A percentile compares a stretch with the other conserved stretches of the same genome.
phyloP scores from a whole-genome alignment of 2,888 invertebrate genomes.

The Gymnocheta viridis region DNA sequence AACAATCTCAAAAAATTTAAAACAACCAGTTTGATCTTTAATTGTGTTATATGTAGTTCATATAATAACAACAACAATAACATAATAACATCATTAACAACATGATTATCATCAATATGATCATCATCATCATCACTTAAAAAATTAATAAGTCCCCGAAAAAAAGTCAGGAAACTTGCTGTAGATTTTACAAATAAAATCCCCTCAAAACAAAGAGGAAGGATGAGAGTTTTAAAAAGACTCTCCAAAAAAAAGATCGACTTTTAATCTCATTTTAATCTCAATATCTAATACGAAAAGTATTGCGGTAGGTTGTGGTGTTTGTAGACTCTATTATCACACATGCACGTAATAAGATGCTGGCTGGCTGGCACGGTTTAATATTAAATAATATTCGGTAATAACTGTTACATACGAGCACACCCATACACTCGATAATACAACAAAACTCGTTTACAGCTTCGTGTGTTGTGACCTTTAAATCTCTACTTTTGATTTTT shows the following conservation, averaged over 20 bases:
- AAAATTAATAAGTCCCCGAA: background rate
- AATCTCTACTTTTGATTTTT: constrained; percentile 48
- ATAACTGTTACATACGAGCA: constrained; percentile 14
- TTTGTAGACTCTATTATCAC: too few species aligned
- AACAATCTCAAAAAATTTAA: constrained; percentile 23
- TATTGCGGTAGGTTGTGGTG: constrained; percentile 68
- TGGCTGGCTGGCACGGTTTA: background rate
- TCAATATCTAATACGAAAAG: constrained; percentile 29
- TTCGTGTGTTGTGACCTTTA: constrained; percentile 63
- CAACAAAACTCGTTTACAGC: constrained; percentile 44
- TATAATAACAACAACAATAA: constrained; percentile 33
- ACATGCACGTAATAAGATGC: background rate
- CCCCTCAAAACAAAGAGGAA: background rate
- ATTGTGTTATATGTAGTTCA: constrained; percentile 38
- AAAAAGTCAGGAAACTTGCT: constrained; percentile 61
- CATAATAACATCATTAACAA: background rate
- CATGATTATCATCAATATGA: background rate
- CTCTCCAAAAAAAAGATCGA: background rate
- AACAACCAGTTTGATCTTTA: constrained; percentile 44
- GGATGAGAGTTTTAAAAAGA: constrained; percentile 16
- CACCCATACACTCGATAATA: background rate
- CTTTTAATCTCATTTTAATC: constrained; percentile 12
- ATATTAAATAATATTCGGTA: constrained; percentile 46
- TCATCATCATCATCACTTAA: constrained; percentile 1
- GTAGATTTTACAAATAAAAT: background rate